Evolutionary conservation across 1,140 invertebrate genomes (phyloP).

Genomic region (Acyrthosiphon pisum): DNA sequence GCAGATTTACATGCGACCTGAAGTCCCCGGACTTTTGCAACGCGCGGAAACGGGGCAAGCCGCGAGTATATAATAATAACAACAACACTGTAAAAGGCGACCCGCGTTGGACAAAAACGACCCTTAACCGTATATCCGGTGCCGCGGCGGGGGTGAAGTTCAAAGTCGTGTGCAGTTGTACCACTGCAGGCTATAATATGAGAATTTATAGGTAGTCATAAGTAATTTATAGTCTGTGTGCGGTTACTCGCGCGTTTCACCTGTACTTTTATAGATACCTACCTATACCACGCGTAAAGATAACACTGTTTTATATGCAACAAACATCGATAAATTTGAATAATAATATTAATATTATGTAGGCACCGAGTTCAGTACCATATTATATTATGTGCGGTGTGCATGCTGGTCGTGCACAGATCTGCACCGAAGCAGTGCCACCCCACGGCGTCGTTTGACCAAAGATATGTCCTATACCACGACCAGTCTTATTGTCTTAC

Average conservation of each 20-base stretch:
- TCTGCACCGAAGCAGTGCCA: not conserved
- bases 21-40: not conserved
- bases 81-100: not conserved
- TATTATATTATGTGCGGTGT: not conserved
- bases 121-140: not conserved
- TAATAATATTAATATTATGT: not conserved
- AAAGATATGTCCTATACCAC: not conserved
- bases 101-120: not conserved
- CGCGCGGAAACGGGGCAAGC: not conserved
- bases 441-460: not conserved
- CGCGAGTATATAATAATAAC: not conserved
- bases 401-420: not conserved
- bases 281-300: not conserved
- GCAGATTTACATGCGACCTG: slow-evolving; percentile 36
- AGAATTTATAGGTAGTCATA: too few species aligned
- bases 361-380: not conserved
- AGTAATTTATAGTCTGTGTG: too few species aligned
- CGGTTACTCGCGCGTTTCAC: not conserved
- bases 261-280: not conserved
- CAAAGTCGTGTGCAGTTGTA: not conserved
- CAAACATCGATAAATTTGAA: not conserved
- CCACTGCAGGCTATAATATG: too few species aligned
- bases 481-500: not conserved
- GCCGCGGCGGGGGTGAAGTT: not conserved
- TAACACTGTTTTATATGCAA: not conserved